These are phyloP conservation scores for Gari tellinella DNA, from an alignment of 2,888 invertebrate genomes.

Conservation along the genomic window DNA sequence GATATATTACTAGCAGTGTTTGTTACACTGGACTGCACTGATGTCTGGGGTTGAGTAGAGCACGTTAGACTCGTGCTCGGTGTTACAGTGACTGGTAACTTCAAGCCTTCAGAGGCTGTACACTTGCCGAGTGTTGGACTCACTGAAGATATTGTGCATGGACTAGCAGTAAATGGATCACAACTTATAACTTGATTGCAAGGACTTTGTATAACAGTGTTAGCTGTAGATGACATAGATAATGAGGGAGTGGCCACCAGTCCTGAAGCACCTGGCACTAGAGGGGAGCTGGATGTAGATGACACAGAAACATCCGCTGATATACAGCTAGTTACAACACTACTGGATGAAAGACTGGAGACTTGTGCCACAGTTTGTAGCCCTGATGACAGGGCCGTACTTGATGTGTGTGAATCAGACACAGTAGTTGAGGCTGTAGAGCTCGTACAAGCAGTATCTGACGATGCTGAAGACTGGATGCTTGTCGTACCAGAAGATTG, in stretches of 20 bases:
- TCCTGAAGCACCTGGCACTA: constrained; percentile 1
- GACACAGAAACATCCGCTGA: constrained; percentile 13
- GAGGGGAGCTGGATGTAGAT: not conserved
- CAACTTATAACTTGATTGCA: not conserved
- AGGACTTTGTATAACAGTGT: not conserved
- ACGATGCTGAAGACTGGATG: too few relatives aligned
- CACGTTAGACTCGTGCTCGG: not conserved
- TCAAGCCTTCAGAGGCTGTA: not conserved
- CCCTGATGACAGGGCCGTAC: too few relatives aligned
- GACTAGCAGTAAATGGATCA: constrained; percentile 48
- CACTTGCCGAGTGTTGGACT: not conserved
- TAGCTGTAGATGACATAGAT: not conserved
- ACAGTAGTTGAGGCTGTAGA: too few relatives aligned
- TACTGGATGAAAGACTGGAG: too few relatives aligned
- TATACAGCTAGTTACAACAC: constrained; percentile 1
- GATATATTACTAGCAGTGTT: constrained; percentile 20
- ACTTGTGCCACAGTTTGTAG: too few relatives aligned
- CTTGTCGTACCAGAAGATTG: too few relatives aligned
- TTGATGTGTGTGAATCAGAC: too few relatives aligned
- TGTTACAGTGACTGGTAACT: not conserved
- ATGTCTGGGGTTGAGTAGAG: not conserved
- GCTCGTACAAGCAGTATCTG: too few relatives aligned
- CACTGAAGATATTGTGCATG: constrained; percentile 34
- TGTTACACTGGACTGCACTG: constrained; percentile 3
- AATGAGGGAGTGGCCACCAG: not conserved